Base-by-base conservation (phyloP, 2,888 invertebrate species). In the Neria commutata region DNA sequence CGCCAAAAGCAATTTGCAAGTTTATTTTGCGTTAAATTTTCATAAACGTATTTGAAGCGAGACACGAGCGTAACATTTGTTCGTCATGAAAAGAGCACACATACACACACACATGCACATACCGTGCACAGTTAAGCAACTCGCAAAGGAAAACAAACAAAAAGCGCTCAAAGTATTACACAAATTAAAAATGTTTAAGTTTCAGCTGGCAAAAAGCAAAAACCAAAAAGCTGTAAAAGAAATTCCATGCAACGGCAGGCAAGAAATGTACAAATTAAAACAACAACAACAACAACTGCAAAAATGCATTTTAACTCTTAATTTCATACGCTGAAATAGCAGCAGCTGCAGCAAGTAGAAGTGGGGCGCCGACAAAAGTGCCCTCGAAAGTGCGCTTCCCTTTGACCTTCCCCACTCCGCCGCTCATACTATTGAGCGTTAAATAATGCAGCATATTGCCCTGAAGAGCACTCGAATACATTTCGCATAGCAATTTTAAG, bases 21-120 rank as follows among this genome's bases (percentile, higher is more conserved):
- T 58, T 58, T 58, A 58, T 58, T 58, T 58, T 24, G 51, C 55
- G 54, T 45, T 54, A 51, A 59, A 59, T 55, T 59, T 59, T 55
- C 76, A 71, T 77, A 78, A 78, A 77, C 77, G 74, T 73, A 73
- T 78, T 78, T 78, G 70, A 76, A 71, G 74, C 73, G 73, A 67
- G 71, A 69, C 70, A 78, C 77, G 79, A 69, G 67, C 69, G 68
- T 73, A 70, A 69, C 71, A 73, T 72, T 69, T 69, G 68, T 66
- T 68, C 69, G 67, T 70, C 73, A 72, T 68, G 65, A 66, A 68
- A 68, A 33, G 23, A 55, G 14, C 48, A 33, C 19, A 17, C 16
- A 17, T 16, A 34, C 29, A 34, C 67, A 63, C 72, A 17, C 45
- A 17, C 45, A 67, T 71, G 71, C 69, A 37, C 37, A 11, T n/a